These are phyloP conservation scores for Limosa lapponica DNA, from an alignment of 2,797 vertebrate species.

Conservation along the genomic window DNA sequence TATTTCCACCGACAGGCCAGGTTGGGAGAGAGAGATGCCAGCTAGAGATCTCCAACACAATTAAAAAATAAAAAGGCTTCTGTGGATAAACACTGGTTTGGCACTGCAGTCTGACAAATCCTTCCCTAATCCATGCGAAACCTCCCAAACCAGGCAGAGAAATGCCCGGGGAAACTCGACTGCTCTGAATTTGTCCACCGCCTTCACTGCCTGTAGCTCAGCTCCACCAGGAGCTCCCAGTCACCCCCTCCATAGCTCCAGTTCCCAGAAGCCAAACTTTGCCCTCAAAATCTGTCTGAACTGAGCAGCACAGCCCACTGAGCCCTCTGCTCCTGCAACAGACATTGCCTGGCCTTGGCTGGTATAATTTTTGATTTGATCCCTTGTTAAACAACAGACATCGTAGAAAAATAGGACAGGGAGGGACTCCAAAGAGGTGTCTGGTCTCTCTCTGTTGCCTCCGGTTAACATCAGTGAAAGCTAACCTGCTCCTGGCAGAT, in stretches of 20 bases:
- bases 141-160: not conserved
- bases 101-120: not conserved
- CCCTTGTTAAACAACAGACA: constrained; percentile 3
- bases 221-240: rapidly evolving
- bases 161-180: not conserved
- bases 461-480: not conserved
- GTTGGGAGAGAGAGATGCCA: not conserved
- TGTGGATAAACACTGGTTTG: constrained; percentile 40
- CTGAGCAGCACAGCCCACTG: not conserved
- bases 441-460: not conserved
- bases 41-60: not conserved
- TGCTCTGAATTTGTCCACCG: not conserved
- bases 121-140: not conserved
- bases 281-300: not conserved
- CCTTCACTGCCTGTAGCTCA: not conserved
- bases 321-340: not conserved
- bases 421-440: not conserved
- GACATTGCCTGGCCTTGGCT: not conserved
- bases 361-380: not conserved
- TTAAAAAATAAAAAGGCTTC: constrained; percentile 13
- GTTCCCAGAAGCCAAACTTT: not conserved
- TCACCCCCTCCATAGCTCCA: not conserved
- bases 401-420: constrained; percentile 6
- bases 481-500: not conserved
- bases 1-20: not conserved